Evolutionary conservation across 2,113 vertebrate species (phyloP), one percentile per base, ranked within the genome.

Genomic region (Pan paniscus): DNA sequence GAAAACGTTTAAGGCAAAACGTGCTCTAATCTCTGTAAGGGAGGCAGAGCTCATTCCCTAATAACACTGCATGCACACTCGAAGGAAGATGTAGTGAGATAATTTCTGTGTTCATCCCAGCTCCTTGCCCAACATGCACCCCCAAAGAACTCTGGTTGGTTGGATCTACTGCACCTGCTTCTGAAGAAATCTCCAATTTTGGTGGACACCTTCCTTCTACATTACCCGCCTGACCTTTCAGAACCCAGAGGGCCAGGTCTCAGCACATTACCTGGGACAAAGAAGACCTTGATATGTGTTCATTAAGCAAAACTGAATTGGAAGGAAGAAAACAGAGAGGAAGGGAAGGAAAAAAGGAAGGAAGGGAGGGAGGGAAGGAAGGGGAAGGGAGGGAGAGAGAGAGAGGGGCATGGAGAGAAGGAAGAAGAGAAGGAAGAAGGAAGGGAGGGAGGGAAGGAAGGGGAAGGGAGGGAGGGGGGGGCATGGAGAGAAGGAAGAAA

Each of bases 11-110:
- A 20, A 67, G 32, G 18, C 35, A 59, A 17, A n/a, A 73, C 30
- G 30, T 67, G 22, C 13, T 0, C 8, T 10, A 7, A 0, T 1
- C 0, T 48, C 8, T 35, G 11, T 10, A 6, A 35, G 9, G 7
- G 4, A 52, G 3, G 27, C 38, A 13, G 32, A 55, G 43, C 5
- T 1, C 0, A 6, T 6, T 8, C 4, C 64, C 72, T 23, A 6
- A 22, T 0, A 7, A 7, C 1, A 2, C 23, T 0, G 4, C 4
- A 1, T 3, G 2, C 8, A 25, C 4, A 7, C 14, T 0, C 43
- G 0, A 0, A 50, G 91, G 43, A 35, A 22, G 50, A 11, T 9
- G 11, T 5, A 0, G 0, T 0, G 0, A 72, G 16, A 10, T 1
- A 2, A 0, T 0, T 18, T 25, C 35, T 3, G 10, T 0, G 0